Conservation (phyloP, 2,113 vertebrate genomes). For the Rhinolophus sinicus region DNA sequence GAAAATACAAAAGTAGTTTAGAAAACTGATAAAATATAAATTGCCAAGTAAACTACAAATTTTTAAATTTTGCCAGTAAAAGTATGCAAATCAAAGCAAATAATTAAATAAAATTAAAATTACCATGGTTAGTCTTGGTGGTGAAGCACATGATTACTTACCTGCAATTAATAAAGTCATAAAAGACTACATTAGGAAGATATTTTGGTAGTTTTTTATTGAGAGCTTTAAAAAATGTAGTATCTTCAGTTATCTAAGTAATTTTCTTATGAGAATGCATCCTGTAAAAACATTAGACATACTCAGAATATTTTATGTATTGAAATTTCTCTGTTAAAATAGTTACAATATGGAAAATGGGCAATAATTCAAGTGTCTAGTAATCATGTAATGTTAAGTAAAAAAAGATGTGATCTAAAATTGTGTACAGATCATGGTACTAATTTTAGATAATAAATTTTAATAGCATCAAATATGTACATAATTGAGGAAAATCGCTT, state of each 20-base stretch:
- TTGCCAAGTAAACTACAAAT: not conserved
- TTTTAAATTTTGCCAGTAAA: not conserved
- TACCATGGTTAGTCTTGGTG: not conserved
- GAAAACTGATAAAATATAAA: not conserved
- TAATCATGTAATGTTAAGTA: not conserved
- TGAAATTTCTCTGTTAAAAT: not conserved
- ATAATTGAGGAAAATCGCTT: not conserved
- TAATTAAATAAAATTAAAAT: slow-evolving; percentile 1
- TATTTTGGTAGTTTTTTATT: not conserved
- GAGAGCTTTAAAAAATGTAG: not conserved
- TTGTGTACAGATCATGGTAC: not conserved
- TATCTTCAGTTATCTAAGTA: not conserved
- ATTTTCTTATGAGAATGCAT: not conserved
- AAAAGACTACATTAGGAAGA: not conserved
- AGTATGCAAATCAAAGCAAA: not conserved
- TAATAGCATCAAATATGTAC: not conserved
- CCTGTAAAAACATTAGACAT: not conserved
- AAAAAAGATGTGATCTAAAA: not conserved
- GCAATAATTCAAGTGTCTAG: not conserved
- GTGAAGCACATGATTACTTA: not conserved
- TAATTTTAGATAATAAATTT: not conserved
- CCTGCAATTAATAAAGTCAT: not conserved
- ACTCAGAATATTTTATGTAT: not conserved
- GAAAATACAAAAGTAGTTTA: not conserved
- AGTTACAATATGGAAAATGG: not conserved